Conservation (phyloP, 2,797 vertebrate genomes). For the Neosalanx taihuensis region DNA sequence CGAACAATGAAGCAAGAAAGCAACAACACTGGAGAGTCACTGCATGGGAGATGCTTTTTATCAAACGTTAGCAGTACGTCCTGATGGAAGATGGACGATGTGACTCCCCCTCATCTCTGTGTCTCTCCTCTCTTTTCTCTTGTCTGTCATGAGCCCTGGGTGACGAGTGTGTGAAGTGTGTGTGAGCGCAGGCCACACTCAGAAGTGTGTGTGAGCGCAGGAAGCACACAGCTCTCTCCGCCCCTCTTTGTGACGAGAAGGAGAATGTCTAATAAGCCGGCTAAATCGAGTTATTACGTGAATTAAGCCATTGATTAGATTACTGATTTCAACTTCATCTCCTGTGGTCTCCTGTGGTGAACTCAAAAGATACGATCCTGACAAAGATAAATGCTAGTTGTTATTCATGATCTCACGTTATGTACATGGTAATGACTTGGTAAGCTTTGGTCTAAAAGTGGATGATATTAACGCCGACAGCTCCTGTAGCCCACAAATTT, state of each 20-base stretch:
- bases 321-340: slow-evolving; percentile 26
- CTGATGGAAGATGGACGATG: too few relatives aligned
- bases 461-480: not conserved
- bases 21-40: too few relatives aligned
- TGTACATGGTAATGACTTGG: slow-evolving; percentile 25
- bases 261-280: slow-evolving; percentile 39
- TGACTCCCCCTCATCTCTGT: too few relatives aligned
- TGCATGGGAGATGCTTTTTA: too few relatives aligned
- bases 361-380: slow-evolving; percentile 1
- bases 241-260: slow-evolving; percentile 42
- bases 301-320: slow-evolving; percentile 54
- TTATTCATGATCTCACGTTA: slow-evolving; percentile 29
- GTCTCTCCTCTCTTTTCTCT: too few relatives aligned
- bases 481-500: not conserved
- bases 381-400: not conserved
- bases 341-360: slow-evolving; percentile 17
- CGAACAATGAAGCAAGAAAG: too few relatives aligned
- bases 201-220: not conserved
- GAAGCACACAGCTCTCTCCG: slow-evolving; percentile 32
- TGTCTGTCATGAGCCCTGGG: too few relatives aligned
- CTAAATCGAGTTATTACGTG: slow-evolving; percentile 54
- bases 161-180: too few relatives aligned
- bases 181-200: too few relatives aligned
- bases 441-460: slow-evolving; percentile 11
- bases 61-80: too few relatives aligned